These are phyloP conservation scores for Bombycilla garrulus DNA, from an alignment of 2,113 vertebrate species.

Conservation along the genomic window DNA sequence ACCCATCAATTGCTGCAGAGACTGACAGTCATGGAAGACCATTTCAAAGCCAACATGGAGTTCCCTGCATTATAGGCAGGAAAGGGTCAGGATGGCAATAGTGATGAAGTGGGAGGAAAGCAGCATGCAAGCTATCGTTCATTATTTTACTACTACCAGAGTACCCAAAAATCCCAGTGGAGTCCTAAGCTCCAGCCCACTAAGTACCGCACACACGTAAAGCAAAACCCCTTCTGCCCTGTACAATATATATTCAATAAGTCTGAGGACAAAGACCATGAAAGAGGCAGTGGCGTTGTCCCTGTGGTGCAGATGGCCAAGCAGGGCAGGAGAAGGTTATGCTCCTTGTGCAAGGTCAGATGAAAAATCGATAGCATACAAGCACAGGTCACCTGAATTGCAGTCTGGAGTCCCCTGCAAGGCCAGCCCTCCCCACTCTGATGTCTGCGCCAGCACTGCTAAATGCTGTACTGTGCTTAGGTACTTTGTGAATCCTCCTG, in stretches of 20 bases:
- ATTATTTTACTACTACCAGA: not conserved
- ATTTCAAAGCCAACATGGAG: not conserved
- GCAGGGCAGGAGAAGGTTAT: not conserved
- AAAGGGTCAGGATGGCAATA: not conserved
- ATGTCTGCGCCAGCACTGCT: not conserved
- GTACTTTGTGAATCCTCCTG: not conserved
- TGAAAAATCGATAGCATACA: not conserved
- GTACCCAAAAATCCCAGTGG: not conserved
- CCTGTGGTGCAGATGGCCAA: not conserved
- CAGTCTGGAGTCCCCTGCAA: not conserved
- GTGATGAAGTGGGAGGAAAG: not conserved
- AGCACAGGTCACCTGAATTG: constrained; percentile 18
- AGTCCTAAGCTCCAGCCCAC: not conserved
- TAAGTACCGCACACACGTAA: not conserved
- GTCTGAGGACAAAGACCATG: constrained; percentile 2
- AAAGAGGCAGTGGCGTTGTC: not conserved
- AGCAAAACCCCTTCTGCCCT: not conserved
- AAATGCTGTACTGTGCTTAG: not conserved
- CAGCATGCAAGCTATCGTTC: not conserved
- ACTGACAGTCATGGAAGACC: not conserved
- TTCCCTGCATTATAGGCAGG: not conserved
- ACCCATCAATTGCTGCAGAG: not conserved
- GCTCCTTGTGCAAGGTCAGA: not conserved
- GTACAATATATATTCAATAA: not conserved
- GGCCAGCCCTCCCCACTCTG: not conserved